These are phyloP conservation scores for Poecile montanus DNA, from an alignment of 2,797 vertebrate genomes.

Conservation along the genomic window DNA sequence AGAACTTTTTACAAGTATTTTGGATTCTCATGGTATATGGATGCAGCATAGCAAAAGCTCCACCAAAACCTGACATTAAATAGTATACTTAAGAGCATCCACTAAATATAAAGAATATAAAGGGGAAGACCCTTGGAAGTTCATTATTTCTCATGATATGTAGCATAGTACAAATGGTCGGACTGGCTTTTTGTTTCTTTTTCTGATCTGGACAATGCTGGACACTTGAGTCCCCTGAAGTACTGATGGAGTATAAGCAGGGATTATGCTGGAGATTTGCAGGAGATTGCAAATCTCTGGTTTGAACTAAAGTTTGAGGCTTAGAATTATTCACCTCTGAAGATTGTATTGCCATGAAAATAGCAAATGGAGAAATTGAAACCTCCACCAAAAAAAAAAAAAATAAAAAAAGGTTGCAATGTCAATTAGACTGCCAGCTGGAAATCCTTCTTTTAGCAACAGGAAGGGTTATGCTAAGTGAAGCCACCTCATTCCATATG, in stretches of 20 bases:
- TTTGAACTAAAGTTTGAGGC: not conserved
- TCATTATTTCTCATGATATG: not conserved
- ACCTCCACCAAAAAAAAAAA: not conserved
- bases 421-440: not conserved
- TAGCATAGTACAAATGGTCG: not conserved
- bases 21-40: not conserved
- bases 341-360: not conserved
- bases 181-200: not conserved
- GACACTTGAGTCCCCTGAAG: not conserved
- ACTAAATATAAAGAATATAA: not conserved
- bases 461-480: not conserved
- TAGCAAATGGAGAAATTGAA: not conserved
- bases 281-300: not conserved
- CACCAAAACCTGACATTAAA: not conserved
- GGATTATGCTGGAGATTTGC: too few relatives aligned
- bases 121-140: not conserved
- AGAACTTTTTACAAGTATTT: not conserved
- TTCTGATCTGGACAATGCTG: not conserved
- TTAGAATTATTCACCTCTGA: not conserved
- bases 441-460: not conserved
- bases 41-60: not conserved
- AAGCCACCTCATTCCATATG: not conserved
- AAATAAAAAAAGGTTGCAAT: not conserved
- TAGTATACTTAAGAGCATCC: not conserved
- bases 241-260: not conserved